Evolutionary conservation across 2,888 invertebrate species (phyloP).

Genomic region (Phalera bucephala): DNA sequence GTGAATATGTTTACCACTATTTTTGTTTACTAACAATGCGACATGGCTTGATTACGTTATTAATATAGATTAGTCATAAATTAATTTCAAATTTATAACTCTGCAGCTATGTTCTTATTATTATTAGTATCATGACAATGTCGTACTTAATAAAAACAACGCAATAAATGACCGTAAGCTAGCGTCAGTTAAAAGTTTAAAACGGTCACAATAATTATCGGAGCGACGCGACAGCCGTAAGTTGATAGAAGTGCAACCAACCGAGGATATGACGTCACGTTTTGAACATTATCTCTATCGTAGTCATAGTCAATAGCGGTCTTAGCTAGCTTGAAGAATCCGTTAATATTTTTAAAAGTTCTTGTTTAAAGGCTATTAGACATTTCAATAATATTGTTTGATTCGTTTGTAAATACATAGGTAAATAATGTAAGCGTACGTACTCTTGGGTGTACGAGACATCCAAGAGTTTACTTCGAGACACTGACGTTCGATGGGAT

Average conservation of each 20-base stretch:
- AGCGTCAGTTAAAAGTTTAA: slow-evolving; percentile 24
- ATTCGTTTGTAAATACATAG: too few relatives aligned
- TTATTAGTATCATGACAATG: slow-evolving; percentile 1
- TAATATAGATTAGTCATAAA: too few relatives aligned
- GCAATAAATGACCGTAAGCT: background rate
- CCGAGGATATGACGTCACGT: slow-evolving; percentile 35
- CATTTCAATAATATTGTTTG: too few relatives aligned
- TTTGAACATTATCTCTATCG: slow-evolving; percentile 18
- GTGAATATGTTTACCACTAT: too few relatives aligned
- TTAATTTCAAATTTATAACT: background rate
- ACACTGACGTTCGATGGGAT: slow-evolving; percentile 5
- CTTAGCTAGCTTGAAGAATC: background rate
- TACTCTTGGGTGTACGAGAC: too few relatives aligned
- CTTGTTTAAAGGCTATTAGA: too few relatives aligned
- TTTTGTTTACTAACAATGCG: too few relatives aligned
- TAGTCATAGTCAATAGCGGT: slow-evolving; percentile 9
- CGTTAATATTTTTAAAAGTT: too few relatives aligned
- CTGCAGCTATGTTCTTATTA: background rate
- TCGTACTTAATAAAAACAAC: too few relatives aligned
- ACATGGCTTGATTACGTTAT: too few relatives aligned
- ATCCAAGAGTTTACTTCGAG: too few relatives aligned
- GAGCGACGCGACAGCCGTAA: slow-evolving; percentile 24
- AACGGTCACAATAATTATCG: slow-evolving; percentile 24
- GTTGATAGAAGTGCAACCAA: slow-evolving; percentile 22
- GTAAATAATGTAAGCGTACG: too few relatives aligned